Evolutionary conservation across 2,113 vertebrate genomes (phyloP).

Genomic region (Thinocorus orbignyianus): DNA sequence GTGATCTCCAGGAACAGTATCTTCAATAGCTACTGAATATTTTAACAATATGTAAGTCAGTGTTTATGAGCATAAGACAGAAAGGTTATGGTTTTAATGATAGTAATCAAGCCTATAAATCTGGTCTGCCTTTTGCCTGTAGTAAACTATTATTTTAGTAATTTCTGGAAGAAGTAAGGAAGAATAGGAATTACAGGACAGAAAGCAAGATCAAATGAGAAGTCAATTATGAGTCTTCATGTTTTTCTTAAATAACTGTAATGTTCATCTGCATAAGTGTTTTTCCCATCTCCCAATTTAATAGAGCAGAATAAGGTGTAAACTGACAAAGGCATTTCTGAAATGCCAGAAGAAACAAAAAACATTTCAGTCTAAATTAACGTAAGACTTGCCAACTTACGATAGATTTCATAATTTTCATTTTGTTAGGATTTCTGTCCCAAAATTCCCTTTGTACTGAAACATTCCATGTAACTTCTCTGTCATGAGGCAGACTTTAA

Average conservation of each 20-base stretch:
- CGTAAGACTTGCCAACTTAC: not conserved
- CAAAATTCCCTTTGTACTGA: not conserved
- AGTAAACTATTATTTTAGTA: not conserved
- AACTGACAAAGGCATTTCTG: not conserved
- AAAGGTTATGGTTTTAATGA: constrained; percentile 26
- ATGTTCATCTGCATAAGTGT: not conserved
- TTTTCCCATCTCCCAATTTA: not conserved
- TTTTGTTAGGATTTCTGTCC: not conserved
- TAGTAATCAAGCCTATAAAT: constrained; percentile 24
- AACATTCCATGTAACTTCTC: not conserved
- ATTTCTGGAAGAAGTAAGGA: not conserved
- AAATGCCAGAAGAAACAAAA: not conserved
- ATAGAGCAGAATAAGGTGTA: not conserved
- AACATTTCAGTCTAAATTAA: not conserved
- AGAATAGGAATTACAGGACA: not conserved
- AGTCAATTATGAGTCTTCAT: not conserved
- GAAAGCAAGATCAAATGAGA: not conserved
- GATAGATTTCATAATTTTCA: not conserved
- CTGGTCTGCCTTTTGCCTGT: constrained; percentile 15
- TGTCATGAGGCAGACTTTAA: not conserved
- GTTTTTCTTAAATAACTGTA: not conserved
- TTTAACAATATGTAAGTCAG: constrained; percentile 47
- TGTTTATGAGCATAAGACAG: not conserved
- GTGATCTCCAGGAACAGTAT: not conserved
- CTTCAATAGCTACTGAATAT: constrained; percentile 38